Evolutionary conservation across 2,113 vertebrate species (phyloP).

Genomic region (Turdus rufiventris): DNA sequence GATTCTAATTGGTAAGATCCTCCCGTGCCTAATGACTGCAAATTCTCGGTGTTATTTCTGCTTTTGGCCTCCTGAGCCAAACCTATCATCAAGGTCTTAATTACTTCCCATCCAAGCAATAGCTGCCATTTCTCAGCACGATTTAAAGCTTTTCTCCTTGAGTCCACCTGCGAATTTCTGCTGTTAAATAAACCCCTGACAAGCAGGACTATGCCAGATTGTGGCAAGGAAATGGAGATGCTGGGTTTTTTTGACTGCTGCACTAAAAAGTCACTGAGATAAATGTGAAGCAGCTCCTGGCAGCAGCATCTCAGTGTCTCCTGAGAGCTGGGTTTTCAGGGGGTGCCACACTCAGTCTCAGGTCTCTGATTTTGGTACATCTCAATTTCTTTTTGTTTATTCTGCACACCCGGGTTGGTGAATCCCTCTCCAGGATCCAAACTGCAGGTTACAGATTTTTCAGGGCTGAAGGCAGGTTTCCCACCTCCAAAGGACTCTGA

Average conservation of each 20-base stretch:
- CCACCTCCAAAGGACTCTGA: not conserved
- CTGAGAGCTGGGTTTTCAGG: rapidly evolving
- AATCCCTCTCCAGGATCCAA: not conserved
- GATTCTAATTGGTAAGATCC: slow-evolving; percentile 35
- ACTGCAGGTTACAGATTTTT: not conserved
- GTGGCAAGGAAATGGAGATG: not conserved
- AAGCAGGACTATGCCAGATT: not conserved
- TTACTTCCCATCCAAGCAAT: not conserved
- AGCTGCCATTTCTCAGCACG: not conserved
- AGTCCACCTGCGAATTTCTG: not conserved
- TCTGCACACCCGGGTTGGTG: not conserved
- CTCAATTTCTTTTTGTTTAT: not conserved
- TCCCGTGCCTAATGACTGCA: not conserved
- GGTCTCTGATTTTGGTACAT: not conserved
- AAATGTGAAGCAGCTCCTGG: not conserved
- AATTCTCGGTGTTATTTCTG: not conserved
- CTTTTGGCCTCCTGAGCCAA: not conserved
- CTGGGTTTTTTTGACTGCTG: not conserved
- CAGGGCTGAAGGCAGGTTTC: not conserved
- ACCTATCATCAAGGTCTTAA: not conserved
- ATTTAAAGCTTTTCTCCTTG: not conserved
- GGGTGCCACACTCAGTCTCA: not conserved
- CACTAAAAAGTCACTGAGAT: not conserved
- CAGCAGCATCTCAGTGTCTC: not conserved
- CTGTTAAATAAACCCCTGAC: not conserved